A percentile compares a stretch with the other conserved stretches of the same genome.
Conservation (phyloP, 2,797 vertebrate genomes). For the Acrocephalus scirpaceus region DNA sequence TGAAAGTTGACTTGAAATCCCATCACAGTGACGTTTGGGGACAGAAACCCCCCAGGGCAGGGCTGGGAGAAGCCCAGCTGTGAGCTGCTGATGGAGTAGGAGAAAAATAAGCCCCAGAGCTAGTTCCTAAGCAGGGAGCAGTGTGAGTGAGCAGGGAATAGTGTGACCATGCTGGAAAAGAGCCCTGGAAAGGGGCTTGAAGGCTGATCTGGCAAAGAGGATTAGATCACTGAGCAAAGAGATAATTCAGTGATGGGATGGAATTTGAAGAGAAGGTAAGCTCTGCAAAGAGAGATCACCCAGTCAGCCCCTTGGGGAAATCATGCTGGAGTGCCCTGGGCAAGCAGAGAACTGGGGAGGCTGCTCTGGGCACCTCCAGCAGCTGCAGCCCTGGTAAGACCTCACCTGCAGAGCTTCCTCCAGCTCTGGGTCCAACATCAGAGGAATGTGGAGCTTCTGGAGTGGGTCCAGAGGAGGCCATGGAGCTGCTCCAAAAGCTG, state of each 20-base stretch:
- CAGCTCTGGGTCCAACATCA: not conserved
- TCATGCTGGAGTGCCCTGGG: not conserved
- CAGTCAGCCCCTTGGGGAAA: not conserved
- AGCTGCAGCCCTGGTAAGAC: not conserved
- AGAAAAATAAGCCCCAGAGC: not conserved
- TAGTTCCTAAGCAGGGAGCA: not conserved
- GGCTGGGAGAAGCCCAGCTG: too few relatives aligned
- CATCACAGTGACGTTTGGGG: accelerated
- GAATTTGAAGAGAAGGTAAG: not conserved
- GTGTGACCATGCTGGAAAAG: not conserved
- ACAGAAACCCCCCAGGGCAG: too few relatives aligned
- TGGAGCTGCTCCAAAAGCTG: not conserved
- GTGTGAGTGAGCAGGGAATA: not conserved
- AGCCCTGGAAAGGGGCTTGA: not conserved
- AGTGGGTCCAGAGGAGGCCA: not conserved
- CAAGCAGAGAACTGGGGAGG: not conserved
- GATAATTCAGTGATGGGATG: not conserved
- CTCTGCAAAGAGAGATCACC: not conserved
- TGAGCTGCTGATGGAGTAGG: not conserved
- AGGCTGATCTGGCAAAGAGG: not conserved
- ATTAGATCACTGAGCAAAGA: not conserved
- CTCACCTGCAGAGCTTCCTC: not conserved
- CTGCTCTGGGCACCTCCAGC: not conserved
- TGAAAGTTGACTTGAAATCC: not conserved
- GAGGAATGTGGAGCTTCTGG: not conserved